Percentiles rank a stretch among this genome's conserved stretches.
Evolutionary conservation across 2,797 vertebrate genomes (phyloP).

Genomic region (Ara ararauna): DNA sequence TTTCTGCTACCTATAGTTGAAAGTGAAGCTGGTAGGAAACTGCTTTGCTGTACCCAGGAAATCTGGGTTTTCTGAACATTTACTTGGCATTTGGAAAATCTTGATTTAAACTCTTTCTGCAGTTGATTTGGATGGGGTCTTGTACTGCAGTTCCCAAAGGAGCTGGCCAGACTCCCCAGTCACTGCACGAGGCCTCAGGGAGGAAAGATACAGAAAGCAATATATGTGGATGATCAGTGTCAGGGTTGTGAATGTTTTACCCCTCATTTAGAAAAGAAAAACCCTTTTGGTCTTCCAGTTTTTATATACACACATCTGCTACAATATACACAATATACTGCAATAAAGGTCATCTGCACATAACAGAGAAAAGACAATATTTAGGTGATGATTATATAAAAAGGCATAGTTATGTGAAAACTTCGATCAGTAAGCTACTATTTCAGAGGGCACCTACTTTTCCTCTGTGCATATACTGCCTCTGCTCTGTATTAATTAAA

Average conservation of each 20-base stretch:
- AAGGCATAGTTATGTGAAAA: neutral
- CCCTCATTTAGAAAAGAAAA: neutral
- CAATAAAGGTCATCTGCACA: rapidly evolving
- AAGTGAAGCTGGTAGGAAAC: neutral
- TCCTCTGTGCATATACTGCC: neutral
- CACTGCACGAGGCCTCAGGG: neutral
- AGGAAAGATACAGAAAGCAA: neutral
- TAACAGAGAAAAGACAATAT: neutral
- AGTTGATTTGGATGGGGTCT: neutral
- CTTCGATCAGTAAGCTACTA: neutral
- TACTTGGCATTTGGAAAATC: neutral
- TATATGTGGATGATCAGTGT: neutral
- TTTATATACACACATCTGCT: neutral
- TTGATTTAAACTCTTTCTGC: neutral
- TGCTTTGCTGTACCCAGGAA: neutral
- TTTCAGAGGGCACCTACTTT: neutral
- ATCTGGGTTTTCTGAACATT: neutral
- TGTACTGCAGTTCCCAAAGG: neutral
- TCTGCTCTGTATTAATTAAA: neutral
- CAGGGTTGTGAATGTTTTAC: neutral
- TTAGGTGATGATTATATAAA: neutral
- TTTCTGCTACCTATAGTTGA: slow-evolving; percentile 6
- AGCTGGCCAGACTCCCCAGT: neutral
- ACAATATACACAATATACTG: too few relatives aligned
- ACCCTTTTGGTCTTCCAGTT: neutral